phyloP scores from a whole-genome alignment of 2,113 vertebrate genomes.

The Hippocampus barbouri region DNA sequence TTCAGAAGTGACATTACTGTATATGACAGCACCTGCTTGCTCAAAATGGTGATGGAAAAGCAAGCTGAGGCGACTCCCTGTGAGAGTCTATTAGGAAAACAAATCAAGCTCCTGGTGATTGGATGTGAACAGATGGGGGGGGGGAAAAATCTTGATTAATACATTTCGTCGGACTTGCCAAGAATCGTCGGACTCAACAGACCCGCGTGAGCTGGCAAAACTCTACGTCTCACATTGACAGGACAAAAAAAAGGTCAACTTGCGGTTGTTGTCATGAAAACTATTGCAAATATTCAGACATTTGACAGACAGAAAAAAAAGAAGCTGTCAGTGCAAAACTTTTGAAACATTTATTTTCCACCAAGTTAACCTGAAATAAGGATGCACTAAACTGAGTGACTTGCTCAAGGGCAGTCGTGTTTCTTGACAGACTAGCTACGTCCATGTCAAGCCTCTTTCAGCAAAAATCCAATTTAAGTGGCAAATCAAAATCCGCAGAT shows the following conservation, averaged over 20 bases:
- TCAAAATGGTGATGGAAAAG: background rate
- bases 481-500: too few species aligned
- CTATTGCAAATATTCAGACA: background rate
- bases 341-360: background rate
- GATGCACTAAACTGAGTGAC: too few species aligned
- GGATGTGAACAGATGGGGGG: constrained; percentile 22
- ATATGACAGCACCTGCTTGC: background rate
- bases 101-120: constrained; percentile 7
- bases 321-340: background rate
- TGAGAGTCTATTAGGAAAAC: constrained; percentile 6
- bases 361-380: background rate
- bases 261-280: background rate
- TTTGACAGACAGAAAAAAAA: too few species aligned
- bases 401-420: too few species aligned
- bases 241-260: too few species aligned
- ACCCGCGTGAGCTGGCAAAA: background rate
- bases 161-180: background rate
- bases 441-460: too few species aligned
- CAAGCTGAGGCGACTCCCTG: background rate
- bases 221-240: background rate
- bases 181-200: background rate
- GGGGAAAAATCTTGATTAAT: constrained; percentile 10
- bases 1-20: constrained; percentile 1
- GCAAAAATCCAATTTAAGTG: too few species aligned
- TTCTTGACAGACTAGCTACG: too few species aligned